Evolutionary conservation across 2,797 vertebrate species (phyloP), one percentile per base, ranked within the genome.

Genomic region (Falco novaeseelandiae): DNA sequence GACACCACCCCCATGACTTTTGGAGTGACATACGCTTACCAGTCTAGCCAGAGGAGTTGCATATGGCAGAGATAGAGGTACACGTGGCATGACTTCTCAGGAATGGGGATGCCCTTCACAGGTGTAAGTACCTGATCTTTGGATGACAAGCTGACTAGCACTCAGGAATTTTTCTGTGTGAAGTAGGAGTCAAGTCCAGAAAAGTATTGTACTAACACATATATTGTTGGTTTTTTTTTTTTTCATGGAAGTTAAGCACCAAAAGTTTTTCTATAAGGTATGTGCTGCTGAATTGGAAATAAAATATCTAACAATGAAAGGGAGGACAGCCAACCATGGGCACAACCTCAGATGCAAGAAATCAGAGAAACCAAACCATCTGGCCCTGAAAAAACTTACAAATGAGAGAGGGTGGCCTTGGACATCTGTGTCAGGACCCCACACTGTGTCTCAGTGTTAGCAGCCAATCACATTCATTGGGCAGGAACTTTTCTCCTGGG

Each of bases 1-100:
- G n/a, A 4, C 32, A 48, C 4, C 40, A 55, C 5, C 26, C 40
- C 36, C 14, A 5, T 0, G 3, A 18, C 30, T 11, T 19, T 59
- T 26, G 5, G 21, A 69, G 26, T 36, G 14, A 40, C 6, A 13
- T 15, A 4, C 6, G 59, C 17, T 55, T 29, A 52, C 12, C 32
- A 36, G 20, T 34, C 23, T 52, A 71, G 32, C 52, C 40, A 63
- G 55, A 61, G 23, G 30, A 67, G 12, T 49, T 69, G 19, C 0
- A 1, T 9, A 1, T n/a, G 27, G 44, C 46, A 72, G 18, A 36
- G 76, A 51, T 32, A 76, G 42, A n/a, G 40, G 16, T 70, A 34
- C 8, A 16, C 30, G 2, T 59, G 34, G 30, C 19, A 6, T 54
- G 54, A 46, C 44, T 80, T 67, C 34, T 87, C 7, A 5, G 55